Base-by-base conservation (phyloP, 2,888 invertebrate species). In the Harpagoxenus sublaevis region DNA sequence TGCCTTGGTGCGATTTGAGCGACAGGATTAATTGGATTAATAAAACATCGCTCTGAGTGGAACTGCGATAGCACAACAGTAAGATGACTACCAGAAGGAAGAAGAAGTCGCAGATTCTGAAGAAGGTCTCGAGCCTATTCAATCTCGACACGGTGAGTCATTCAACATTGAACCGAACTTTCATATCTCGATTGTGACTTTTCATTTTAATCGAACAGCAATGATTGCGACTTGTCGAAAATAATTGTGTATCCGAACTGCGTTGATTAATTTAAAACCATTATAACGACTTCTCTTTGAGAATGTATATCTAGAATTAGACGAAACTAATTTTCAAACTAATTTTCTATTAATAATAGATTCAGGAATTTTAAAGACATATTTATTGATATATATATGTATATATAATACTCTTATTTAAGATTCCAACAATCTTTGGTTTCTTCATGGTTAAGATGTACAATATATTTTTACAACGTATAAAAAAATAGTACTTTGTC, bases 41-140 rank as follows among this genome's bases (percentile, higher is more conserved):
- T 88, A 83, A 45, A 62, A 68, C 86, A 74, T 83, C 85, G 83
- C 45, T 60, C 10, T 73, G 48, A 74, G 66, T 73, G 65, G 83
- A 81, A 60, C 79, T 53, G 81, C 75, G 62, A 15, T 84, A 83
- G 23, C 23, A 12, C 79, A 60, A 60, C 78, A 86, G 84, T 71
- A 91, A 92, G 89, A 97, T 97, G 97, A 97, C 97, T 90, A 96
- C 96, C 85, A 95, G 97, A 91, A 96, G 97, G 94, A 97, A 97
- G 96, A 97, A 97, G 95, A 96, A 96, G 94, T 96, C 96, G 93
- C 96, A 97, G 93, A 96, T 98, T 95, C 97, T 98, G 95, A 98
- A 98, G 96, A 98, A 98, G 96, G 98, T 98, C 92, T 98, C 98
- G 92, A 94, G 94, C 86, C 96, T 98, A 92, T 98, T 98, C 96